Base-by-base conservation (phyloP, 2,113 vertebrate species). In the Axis porcinus region DNA sequence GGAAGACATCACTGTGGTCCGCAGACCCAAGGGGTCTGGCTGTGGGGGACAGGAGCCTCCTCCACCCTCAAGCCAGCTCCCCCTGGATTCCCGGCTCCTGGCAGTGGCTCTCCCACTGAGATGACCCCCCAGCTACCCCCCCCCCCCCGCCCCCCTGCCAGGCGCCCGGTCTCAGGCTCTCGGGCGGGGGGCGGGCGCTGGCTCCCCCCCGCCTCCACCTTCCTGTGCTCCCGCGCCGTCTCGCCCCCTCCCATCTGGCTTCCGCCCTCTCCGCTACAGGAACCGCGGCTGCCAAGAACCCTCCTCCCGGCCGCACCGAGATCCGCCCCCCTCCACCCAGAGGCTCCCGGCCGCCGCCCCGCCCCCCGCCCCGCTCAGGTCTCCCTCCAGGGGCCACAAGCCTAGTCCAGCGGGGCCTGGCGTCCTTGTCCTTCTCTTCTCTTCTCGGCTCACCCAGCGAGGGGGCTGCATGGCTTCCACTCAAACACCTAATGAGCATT, bases 221-320 rank as follows among this genome's bases (percentile, higher is more conserved):
- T 97, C 94, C 97, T 74, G 89, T 94, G 96, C 93, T 95, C 96
- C 89, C 36, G 78, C 23, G 3, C 55, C 36, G 55, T 57, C 15
- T 94, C 96, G 86, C 95, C 97, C 94, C 97, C 95, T 97, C 97
- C 97, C 90, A 91, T 97, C 97, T 97, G 97, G 86, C 97, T 97
- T 93, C 97, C 95, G 58, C 95, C 96, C 97, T 97, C 94, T 94
- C 76, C 1, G 81, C 89, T 54, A 1, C 96, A 97, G 97, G 96
- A 97, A 96, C 92, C 54, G 58, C 79, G 93, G 62, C 74, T 97
- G 97, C 97, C 97, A 98, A 97, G 94, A 95, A 79, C 78, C 91
- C 67, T 97, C 92, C 96, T 94, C 90, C 92, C 90, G 97, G 97
- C 97, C 94, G 95, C 92, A 95, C 52, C 78, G 95, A 94, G 96